Percentiles rank a stretch among this genome's conserved stretches.
Conservation (phyloP, 2,113 vertebrate species). For the Isurus oxyrinchus region DNA sequence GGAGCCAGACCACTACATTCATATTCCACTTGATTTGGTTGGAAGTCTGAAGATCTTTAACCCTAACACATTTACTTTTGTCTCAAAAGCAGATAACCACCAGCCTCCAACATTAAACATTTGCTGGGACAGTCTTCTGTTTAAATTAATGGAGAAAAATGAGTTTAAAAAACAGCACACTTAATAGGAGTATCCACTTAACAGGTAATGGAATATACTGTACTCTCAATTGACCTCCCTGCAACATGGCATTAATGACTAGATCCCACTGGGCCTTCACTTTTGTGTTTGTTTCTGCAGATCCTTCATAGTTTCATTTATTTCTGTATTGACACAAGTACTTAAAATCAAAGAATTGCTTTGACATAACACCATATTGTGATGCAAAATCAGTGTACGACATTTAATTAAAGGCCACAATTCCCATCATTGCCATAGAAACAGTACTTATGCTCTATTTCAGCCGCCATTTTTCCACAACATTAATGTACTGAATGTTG, state of each 20-base stretch:
- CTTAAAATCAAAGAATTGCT: constrained; percentile 28
- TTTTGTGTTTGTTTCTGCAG: constrained; percentile 7
- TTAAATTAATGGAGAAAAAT: constrained; percentile 13
- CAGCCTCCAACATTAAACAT: neutral
- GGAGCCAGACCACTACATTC: neutral
- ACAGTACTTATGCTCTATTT: constrained; percentile 29
- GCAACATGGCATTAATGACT: constrained; percentile 19
- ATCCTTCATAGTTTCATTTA: constrained; percentile 31
- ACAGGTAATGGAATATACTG: constrained; percentile 9
- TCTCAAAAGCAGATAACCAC: neutral
- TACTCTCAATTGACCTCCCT: constrained; percentile 24
- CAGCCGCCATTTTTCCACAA: constrained; percentile 18
- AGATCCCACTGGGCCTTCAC: constrained; percentile 19
- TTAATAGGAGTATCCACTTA: constrained; percentile 36
- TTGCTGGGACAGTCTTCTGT: neutral
- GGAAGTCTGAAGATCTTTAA: neutral
- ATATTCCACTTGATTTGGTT: neutral
- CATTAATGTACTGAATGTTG: constrained; percentile 37
- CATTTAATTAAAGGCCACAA: constrained; percentile 37
- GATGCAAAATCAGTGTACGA: constrained; percentile 33
- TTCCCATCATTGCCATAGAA: constrained; percentile 35
- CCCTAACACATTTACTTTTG: too few species aligned
- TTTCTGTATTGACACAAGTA: constrained; percentile 36
- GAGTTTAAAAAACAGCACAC: neutral
- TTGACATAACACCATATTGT: constrained; percentile 30